Conservation (phyloP, 2,113 vertebrate species). For the Otus sunia region DNA sequence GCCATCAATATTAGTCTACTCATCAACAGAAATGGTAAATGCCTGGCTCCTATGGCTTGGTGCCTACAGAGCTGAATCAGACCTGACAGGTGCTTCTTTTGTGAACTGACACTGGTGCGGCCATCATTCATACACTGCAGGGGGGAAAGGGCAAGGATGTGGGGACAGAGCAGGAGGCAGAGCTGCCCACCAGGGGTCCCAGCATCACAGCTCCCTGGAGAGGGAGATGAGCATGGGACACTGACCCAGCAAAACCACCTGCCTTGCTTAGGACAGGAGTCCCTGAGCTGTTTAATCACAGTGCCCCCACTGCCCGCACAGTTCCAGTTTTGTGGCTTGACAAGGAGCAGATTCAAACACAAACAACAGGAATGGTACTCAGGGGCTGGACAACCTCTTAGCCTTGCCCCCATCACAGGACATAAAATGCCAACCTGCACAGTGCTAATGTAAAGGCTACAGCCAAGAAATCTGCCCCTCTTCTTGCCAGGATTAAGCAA, state of each 20-base stretch:
- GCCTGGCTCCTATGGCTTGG: background rate
- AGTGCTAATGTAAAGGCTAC: background rate
- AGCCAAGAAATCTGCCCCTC: background rate
- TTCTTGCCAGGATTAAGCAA: background rate
- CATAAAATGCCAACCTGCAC: background rate
- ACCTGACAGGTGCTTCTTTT: background rate
- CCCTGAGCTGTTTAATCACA: background rate
- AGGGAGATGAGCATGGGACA: background rate
- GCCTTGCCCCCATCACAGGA: background rate
- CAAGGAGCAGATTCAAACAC: background rate
- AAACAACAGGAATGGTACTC: rapidly evolving
- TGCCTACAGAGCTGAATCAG: background rate
- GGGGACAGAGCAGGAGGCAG: background rate
- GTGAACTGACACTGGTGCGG: background rate
- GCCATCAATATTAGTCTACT: background rate
- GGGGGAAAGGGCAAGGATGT: background rate
- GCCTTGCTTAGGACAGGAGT: background rate
- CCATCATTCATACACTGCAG: background rate
- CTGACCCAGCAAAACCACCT: background rate
- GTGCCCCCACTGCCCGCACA: no score
- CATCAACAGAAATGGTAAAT: background rate
- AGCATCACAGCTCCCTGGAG: background rate
- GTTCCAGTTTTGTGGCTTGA: background rate
- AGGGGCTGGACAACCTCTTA: background rate
- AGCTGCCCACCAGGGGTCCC: background rate